Conservation (phyloP, 2,113 vertebrate species). For the Mus pahari region DNA sequence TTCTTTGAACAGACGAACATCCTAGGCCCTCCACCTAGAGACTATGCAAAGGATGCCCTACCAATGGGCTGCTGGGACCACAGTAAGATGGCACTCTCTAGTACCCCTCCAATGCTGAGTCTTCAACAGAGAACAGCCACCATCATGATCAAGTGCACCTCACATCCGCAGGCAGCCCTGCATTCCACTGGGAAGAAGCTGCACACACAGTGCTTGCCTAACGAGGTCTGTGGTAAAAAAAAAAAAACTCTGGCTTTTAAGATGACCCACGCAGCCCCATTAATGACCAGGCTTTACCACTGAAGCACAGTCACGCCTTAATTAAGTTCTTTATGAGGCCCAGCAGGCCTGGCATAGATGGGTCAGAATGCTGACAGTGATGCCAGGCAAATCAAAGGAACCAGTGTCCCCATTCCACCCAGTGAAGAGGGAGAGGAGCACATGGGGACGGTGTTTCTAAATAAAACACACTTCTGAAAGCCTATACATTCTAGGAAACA, state of each 20-base stretch:
- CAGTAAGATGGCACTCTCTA: background rate
- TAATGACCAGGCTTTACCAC: slow-evolving; percentile 52
- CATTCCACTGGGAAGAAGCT: background rate
- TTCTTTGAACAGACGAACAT: background rate
- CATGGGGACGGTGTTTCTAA: slow-evolving; percentile 6
- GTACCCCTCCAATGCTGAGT: background rate
- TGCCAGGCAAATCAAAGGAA: slow-evolving; percentile 66
- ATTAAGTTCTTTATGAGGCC: slow-evolving; percentile 74
- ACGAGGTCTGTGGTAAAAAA: slow-evolving; percentile 39
- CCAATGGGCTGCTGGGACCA: background rate
- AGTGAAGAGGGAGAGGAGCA: background rate
- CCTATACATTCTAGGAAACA: background rate
- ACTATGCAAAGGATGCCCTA: background rate
- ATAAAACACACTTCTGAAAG: background rate
- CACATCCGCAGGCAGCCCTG: background rate
- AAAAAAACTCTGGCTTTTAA: slow-evolving; percentile 56
- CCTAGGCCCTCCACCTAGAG: background rate
- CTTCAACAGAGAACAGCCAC: background rate
- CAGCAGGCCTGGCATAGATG: background rate
- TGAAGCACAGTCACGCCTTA: slow-evolving; percentile 27
- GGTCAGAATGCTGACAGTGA: slow-evolving; percentile 65
- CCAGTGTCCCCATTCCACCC: slow-evolving; percentile 37
- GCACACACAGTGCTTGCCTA: background rate
- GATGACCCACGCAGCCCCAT: slow-evolving; percentile 61
- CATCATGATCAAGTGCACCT: background rate